Conservation (phyloP, 2,797 vertebrate genomes). For the Chaetophractus vellerosus region DNA sequence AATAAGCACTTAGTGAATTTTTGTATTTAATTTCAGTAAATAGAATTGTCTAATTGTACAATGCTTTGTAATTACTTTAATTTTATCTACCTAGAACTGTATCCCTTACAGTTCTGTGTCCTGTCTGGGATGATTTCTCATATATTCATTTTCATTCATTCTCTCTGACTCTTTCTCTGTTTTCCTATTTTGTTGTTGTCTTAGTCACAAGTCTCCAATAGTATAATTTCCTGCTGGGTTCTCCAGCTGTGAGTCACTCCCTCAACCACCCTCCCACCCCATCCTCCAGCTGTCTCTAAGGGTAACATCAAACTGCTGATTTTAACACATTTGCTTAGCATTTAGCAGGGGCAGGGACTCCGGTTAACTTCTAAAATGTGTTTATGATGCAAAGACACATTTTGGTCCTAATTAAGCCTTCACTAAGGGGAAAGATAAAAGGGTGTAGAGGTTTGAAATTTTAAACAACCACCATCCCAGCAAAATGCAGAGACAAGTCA, state of each 20-base stretch:
- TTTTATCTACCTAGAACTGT: conserved; percentile 21
- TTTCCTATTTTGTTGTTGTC: conserved; percentile 61
- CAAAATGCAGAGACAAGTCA: conserved; percentile 21
- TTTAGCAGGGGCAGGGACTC: conserved; percentile 48
- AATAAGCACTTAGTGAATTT: conserved; percentile 43
- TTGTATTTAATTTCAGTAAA: conserved; percentile 66
- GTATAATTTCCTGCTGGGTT: conserved; percentile 64
- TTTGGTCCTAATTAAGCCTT: conserved; percentile 77
- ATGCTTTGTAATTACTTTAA: conserved; percentile 34
- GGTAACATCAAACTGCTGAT: conserved; percentile 60
- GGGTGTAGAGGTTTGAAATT: conserved; percentile 38
- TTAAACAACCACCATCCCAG: not conserved
- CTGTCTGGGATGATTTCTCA: not conserved
- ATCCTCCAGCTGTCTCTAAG: conserved; percentile 60
- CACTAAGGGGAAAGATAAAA: conserved; percentile 58
- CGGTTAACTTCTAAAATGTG: conserved; percentile 73
- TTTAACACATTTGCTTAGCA: conserved; percentile 71
- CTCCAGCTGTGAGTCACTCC: conserved; percentile 55
- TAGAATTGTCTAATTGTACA: conserved; percentile 43
- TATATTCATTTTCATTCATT: conserved; percentile 15
- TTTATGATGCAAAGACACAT: conserved; percentile 76
- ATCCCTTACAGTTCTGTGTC: not conserved
- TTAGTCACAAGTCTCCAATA: conserved; percentile 20
- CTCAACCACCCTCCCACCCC: not conserved
- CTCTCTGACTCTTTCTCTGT: not conserved